Evolutionary conservation across 2,113 vertebrate genomes (phyloP), one percentile per base, ranked within the genome.

Genomic region (Picathartes gymnocephalus): DNA sequence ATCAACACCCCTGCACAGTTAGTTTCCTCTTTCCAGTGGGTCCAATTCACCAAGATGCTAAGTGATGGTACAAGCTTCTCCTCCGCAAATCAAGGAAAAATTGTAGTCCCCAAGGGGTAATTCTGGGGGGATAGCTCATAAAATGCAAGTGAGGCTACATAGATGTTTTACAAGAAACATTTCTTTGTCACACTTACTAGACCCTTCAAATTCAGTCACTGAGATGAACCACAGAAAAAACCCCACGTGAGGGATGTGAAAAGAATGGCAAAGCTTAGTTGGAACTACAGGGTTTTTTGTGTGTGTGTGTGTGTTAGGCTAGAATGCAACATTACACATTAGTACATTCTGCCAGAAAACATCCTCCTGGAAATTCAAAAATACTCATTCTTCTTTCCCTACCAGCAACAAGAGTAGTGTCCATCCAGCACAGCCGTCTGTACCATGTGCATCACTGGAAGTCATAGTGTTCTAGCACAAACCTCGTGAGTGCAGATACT

Each of bases 401-500:
- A 79, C 62, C 40, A 88, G 78, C 45, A 78, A 88, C 47, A 33
- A 80, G 56, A 85, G 92, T 44, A 74, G 88, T 19, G 69, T 90
- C 96, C 93, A 61, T 96, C 96, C 93, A 90, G 95, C 83, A 69
- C 92, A 69, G 92, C 88, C 92, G 92, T 85, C 90, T 84, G 96
- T 92, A 65, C 77, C 86, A 76, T 17, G 82, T 85, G 94, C 92
- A 93, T 93, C 25, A 25, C 71, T 48, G 23, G 81, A 92, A 96
- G 82, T 95, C 92, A 87, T 94, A 95, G 86, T 93, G 95, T 94
- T 94, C 91, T 95, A 94, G 95, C 95, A 97, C 93, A 97, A 95
- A 95, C 22, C 21, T 84, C 4, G 70, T 91, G 94, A 96, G 95
- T 97, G 95, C 93, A 92, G 91, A 85, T 93, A 95, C 93, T 84